Conservation (phyloP, 2,797 vertebrate species). For the Rhinoraja longicauda region DNA sequence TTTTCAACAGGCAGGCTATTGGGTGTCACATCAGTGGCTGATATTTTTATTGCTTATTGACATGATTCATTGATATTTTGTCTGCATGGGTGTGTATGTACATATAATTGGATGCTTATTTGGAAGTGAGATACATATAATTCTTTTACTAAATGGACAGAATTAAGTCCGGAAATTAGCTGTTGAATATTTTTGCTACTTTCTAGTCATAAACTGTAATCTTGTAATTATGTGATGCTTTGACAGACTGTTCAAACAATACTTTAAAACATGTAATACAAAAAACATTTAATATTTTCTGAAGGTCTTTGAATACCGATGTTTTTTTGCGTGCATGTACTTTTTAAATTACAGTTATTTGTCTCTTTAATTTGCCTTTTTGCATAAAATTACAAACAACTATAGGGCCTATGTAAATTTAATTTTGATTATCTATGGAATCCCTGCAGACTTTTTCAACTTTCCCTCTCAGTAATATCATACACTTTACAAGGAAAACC, state of each 20-base stretch:
- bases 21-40: constrained; percentile 24
- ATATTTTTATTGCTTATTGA: constrained; percentile 18
- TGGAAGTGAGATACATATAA: not conserved
- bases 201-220: constrained; percentile 22
- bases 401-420: not conserved
- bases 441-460: not conserved
- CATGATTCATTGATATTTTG: constrained; percentile 4
- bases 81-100: not conserved
- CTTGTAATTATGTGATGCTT: constrained; percentile 21
- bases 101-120: constrained; percentile 21
- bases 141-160: not conserved
- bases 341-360: not conserved
- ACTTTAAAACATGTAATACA: not conserved
- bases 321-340: not conserved
- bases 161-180: not conserved
- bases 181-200: constrained; percentile 29
- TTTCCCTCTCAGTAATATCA: not conserved
- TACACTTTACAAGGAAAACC: too few relatives aligned
- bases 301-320: not conserved
- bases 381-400: not conserved
- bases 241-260: not conserved
- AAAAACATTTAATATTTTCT: not conserved
- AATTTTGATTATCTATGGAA: not conserved
- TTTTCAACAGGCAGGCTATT: constrained; percentile 22
- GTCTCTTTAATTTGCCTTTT: not conserved